A percentile compares a stretch with the other conserved stretches of the same genome.
phyloP scores from a whole-genome alignment of 1,140 invertebrate species.

The Ylistrum balloti region DNA sequence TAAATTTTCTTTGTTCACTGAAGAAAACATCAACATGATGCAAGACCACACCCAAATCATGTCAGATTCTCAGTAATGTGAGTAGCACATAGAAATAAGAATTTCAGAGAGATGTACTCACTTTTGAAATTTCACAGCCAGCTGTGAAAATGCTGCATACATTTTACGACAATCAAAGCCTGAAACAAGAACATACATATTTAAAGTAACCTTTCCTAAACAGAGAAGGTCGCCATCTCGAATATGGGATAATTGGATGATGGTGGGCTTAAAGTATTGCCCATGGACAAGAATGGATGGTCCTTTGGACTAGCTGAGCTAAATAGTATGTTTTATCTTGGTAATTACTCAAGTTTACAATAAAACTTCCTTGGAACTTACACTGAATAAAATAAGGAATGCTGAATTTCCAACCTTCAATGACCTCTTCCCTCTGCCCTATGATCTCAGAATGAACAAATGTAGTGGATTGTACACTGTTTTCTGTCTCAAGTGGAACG shows the following conservation, averaged over 20 bases:
- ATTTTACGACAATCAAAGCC: conserved; percentile 72
- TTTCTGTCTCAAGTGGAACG: conserved; percentile 59
- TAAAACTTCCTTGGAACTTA: conserved; percentile 45
- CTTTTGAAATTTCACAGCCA: conserved; percentile 73
- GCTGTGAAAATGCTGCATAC: conserved; percentile 68
- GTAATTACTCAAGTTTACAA: too few species aligned
- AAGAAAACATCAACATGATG: too few species aligned
- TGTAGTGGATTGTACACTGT: conserved; percentile 36
- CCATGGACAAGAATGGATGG: too few species aligned
- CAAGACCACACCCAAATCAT: too few species aligned
- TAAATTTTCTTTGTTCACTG: too few species aligned
- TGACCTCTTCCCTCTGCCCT: conserved; percentile 37
- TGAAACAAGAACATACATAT: conserved; percentile 61
- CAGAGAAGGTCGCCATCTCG: too few species aligned
- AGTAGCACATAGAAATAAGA: neutral
- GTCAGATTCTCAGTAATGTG: too few species aligned
- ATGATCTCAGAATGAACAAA: conserved; percentile 44
- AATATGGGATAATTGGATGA: too few species aligned
- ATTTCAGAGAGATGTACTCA: conserved; percentile 66
- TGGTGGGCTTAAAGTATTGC: too few species aligned
- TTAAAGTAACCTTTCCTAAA: too few species aligned
- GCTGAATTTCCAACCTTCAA: conserved; percentile 40
- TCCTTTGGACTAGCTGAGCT: too few species aligned
- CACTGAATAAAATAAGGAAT: conserved; percentile 64
- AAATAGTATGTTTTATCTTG: too few species aligned